Percentiles rank a stretch among this genome's conserved stretches.
Evolutionary conservation across 2,888 invertebrate genomes (phyloP).

Genomic region (Hipparchia sbordonii): DNA sequence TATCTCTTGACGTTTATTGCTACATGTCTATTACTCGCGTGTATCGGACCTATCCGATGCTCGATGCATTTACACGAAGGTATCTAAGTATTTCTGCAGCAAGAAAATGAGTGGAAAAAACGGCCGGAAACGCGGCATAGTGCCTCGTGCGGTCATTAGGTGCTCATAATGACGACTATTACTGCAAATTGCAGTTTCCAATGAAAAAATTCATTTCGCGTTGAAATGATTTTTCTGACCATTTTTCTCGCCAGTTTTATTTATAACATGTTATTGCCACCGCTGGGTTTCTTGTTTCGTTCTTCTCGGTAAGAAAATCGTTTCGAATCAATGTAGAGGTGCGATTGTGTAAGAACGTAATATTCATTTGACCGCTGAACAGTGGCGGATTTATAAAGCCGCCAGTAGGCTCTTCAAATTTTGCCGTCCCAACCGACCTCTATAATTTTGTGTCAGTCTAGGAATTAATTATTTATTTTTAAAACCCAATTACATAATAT

Average conservation of each 20-base stretch:
- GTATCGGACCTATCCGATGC: neutral
- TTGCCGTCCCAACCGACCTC: too few species aligned
- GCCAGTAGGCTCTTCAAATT: too few species aligned
- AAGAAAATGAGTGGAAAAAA: constrained; percentile 38
- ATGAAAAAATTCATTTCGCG: constrained; percentile 22
- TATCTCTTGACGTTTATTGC: constrained; percentile 31
- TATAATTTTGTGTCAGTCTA: too few species aligned
- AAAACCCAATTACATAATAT: too few species aligned
- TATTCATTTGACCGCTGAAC: too few species aligned
- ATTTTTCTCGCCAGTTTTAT: constrained; percentile 4
- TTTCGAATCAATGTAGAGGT: neutral
- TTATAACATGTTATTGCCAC: neutral
- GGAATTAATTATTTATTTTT: too few species aligned
- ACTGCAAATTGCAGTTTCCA: constrained; percentile 36
- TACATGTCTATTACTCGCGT: constrained; percentile 39
- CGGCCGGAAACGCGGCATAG: constrained; percentile 38
- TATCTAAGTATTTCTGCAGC: constrained; percentile 27
- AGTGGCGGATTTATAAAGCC: too few species aligned
- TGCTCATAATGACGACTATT: constrained; percentile 38
- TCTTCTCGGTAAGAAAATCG: neutral
- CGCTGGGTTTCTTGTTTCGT: neutral
- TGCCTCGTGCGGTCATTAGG: constrained; percentile 37
- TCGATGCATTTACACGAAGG: constrained; percentile 20
- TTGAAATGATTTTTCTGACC: constrained; percentile 14
- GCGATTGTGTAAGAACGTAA: too few species aligned